Conservation (phyloP, 1,140 invertebrate genomes). For the Lepidurus packardi region DNA sequence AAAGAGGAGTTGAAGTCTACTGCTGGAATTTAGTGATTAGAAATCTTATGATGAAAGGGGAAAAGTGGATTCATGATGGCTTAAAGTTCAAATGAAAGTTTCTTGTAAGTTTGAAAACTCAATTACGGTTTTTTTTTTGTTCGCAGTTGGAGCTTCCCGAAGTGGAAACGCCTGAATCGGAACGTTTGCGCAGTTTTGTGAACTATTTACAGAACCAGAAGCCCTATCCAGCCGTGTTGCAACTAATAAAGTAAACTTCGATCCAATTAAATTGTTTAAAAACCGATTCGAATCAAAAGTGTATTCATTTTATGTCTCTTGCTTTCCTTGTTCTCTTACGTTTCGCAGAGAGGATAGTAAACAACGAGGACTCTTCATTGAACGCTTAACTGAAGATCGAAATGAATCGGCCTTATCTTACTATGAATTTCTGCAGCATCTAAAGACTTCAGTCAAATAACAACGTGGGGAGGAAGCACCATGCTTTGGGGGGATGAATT, state of each 20-base stretch:
- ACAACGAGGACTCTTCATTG: constrained; percentile 70
- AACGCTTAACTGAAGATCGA: constrained; percentile 87
- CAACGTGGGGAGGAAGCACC: constrained; percentile 33
- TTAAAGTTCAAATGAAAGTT: not conserved
- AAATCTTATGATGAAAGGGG: too few relatives aligned
- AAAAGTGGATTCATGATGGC: not conserved
- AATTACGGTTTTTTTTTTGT: constrained; percentile 38
- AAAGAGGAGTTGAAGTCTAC: too few relatives aligned
- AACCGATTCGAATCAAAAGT: not conserved
- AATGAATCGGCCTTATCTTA: constrained; percentile 90
- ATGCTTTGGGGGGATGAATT: not conserved
- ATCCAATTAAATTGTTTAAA: not conserved
- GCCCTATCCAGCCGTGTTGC: constrained; percentile 66
- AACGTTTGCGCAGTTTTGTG: constrained; percentile 72
- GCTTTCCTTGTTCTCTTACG: constrained; percentile 3
- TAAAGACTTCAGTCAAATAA: constrained; percentile 84
- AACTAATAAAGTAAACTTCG: constrained; percentile 68
- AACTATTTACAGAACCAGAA: constrained; percentile 76
- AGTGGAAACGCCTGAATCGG: constrained; percentile 66
- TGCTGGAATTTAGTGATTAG: too few relatives aligned
- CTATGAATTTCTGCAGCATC: constrained; percentile 95
- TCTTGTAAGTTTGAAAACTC: not conserved
- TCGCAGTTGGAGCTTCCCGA: constrained; percentile 68
- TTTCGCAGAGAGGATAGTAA: constrained; percentile 79
- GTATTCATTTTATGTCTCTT: not conserved